phyloP scores from a whole-genome alignment of 2,113 vertebrate species.

The Myotis brandtii region DNA sequence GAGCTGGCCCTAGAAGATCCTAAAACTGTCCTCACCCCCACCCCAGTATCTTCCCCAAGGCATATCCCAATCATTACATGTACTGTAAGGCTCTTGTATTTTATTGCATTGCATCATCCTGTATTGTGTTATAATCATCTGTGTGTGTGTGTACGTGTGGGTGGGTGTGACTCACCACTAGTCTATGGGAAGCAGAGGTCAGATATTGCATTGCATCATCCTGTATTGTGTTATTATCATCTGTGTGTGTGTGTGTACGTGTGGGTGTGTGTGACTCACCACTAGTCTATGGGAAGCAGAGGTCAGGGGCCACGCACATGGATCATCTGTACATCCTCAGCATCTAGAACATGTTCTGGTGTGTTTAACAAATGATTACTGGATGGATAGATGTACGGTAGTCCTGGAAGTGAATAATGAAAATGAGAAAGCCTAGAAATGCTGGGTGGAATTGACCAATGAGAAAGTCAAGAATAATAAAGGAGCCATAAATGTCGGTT shows the following conservation, averaged over 20 bases:
- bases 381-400: neutral
- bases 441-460: neutral
- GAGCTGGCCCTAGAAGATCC: neutral
- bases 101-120: neutral
- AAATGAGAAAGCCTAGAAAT: neutral
- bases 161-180: neutral
- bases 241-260: neutral
- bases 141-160: neutral
- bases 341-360: neutral
- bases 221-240: neutral
- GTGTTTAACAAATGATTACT: neutral
- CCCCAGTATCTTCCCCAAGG: neutral
- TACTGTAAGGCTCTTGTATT: neutral
- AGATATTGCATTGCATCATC: neutral
- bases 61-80: neutral
- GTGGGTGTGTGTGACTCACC: neutral
- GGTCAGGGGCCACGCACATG: neutral
- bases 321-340: neutral
- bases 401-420: neutral
- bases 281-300: neutral
- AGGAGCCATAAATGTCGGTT: slow-evolving; percentile 57
- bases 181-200: slow-evolving; percentile 1
- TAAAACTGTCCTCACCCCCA: neutral
- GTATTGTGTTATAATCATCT: neutral
- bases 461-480: neutral